phyloP scores from a whole-genome alignment of 2,888 invertebrate species.

The Plebejus argus region DNA sequence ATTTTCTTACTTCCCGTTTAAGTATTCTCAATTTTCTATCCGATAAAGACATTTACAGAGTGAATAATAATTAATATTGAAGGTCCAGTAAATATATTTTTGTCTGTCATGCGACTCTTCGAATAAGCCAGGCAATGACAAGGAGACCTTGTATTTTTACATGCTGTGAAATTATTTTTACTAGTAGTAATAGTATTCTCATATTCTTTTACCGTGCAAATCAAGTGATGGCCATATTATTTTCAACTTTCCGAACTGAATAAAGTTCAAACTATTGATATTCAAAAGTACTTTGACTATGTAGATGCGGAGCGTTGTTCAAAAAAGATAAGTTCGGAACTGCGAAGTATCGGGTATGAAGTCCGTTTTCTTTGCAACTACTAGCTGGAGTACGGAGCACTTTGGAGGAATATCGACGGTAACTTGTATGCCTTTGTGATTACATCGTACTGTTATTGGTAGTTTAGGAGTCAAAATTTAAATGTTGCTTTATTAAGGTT shows the following conservation, averaged over 20 bases:
- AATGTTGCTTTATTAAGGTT: too few relatives aligned
- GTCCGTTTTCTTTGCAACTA: constrained; percentile 19
- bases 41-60: too few relatives aligned
- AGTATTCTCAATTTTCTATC: too few relatives aligned
- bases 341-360: constrained; percentile 5
- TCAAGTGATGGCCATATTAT: not conserved
- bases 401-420: not conserved
- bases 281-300: constrained; percentile 6
- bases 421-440: constrained; percentile 3
- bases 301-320: constrained; percentile 1
- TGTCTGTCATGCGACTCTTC: too few relatives aligned
- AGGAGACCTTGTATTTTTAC: too few relatives aligned
- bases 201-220: not conserved
- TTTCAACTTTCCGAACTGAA: not conserved
- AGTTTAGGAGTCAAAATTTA: too few relatives aligned
- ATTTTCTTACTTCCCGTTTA: too few relatives aligned
- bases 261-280: constrained; percentile 10
- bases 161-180: too few relatives aligned
- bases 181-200: too few relatives aligned
- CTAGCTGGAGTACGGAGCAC: not conserved
- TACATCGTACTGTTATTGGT: not conserved
- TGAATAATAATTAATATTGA: too few relatives aligned
- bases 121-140: too few relatives aligned
- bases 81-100: too few relatives aligned
- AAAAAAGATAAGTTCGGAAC: constrained; percentile 7